These are phyloP conservation scores for Sebastes matsubarae DNA, from an alignment of 2,797 vertebrate species.

Conservation along the genomic window DNA sequence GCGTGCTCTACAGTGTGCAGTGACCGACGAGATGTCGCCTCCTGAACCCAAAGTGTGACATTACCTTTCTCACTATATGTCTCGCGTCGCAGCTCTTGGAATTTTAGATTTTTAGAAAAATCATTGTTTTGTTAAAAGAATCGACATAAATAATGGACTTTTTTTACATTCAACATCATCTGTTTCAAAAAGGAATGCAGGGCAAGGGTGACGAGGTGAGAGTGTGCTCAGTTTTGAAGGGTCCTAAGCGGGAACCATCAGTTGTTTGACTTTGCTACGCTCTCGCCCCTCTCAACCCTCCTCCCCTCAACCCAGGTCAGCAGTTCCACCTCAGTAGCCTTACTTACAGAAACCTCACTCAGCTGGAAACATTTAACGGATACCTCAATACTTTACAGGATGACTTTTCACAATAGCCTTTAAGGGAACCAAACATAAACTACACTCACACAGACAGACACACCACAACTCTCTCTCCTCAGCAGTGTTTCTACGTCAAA, in stretches of 20 bases:
- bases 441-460: conserved; percentile 26
- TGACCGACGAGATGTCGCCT: conserved; percentile 60
- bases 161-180: conserved; percentile 46
- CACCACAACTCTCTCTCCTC: conserved; percentile 36
- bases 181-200: conserved; percentile 52
- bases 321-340: conserved; percentile 82
- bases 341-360: conserved; percentile 74
- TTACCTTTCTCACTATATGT: conserved; percentile 53
- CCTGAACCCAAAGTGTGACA: conserved; percentile 70
- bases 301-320: conserved; percentile 66
- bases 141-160: conserved; percentile 41
- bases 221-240: neutral
- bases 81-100: conserved; percentile 58
- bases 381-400: conserved; percentile 78
- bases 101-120: conserved; percentile 32
- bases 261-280: neutral
- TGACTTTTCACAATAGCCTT: conserved; percentile 71
- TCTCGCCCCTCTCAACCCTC: conserved; percentile 6
- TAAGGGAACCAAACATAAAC: conserved; percentile 75
- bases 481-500: conserved; percentile 32
- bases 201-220: conserved; percentile 18
- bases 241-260: neutral
- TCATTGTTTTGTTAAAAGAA: conserved; percentile 32
- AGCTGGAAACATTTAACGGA: conserved; percentile 71
- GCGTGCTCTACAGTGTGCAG: conserved; percentile 38